Base-by-base conservation (phyloP, 2,888 invertebrate genomes). In the Drosophila ustulata region DNA sequence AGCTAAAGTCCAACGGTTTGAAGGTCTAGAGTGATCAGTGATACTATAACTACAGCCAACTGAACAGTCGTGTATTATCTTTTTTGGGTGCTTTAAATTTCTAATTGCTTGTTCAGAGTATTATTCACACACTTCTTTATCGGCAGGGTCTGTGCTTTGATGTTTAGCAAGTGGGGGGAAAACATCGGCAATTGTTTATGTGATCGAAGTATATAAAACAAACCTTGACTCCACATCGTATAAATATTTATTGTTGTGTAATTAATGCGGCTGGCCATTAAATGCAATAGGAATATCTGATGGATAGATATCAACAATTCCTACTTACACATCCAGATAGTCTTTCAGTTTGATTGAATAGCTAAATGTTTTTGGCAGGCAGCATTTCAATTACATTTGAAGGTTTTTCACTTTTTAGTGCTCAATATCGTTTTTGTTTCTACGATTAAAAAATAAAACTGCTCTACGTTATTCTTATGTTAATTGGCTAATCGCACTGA, bases 311-410 rank as follows among this genome's bases (percentile, higher is more conserved):
- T 63, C 28, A 68, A 64, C 45, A 53, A 32, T 66, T 57, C 63
- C 50, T 18, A 51, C 57, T 52, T 53, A 65, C 59, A 61, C 46
- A 53, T 58, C 43, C 39, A 64, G 70, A 53, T 73, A 55, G 67
- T 49, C 52, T 81, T 80, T 56, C 75, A 66, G 47, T 63, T 69
- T 55, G 53, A 52, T 69, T 68, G 63, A 65, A 52, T 39, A 26
- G 57, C 62, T 50, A 6, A 71, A 75, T 75, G 59, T 61, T 73
- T 73, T 53, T 11, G 45, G 32, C 56, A 59, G 45, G 32, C 56
- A 59, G 47, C 71, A 64, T 67, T 75, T 73, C 64, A 84, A 76
- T 84, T 70, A 71, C 52, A 53, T 58, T 62, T 62, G 66, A 81
- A 84, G 82, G 66, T 67, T 67, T 67, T 41, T 18, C 37, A 37